Evolutionary conservation across 2,113 vertebrate genomes (phyloP).

Genomic region (Colossoma macropomum): DNA sequence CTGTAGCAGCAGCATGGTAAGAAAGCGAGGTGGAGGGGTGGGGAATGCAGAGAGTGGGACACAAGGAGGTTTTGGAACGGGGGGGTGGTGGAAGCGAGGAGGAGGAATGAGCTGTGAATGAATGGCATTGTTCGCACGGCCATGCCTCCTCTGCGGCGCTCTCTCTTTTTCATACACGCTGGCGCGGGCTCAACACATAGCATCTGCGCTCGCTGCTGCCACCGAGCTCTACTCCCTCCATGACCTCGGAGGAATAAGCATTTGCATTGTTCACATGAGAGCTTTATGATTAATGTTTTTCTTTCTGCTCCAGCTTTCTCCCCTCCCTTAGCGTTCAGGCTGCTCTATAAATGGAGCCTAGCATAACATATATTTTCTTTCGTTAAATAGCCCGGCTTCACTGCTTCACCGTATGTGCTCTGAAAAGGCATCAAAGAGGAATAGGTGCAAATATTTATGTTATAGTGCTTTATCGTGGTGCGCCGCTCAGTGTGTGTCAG

Average conservation of each 20-base stretch:
- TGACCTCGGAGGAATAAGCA: conserved; percentile 50
- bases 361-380: not conserved
- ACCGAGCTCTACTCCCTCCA: conserved; percentile 22
- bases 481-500: conserved; percentile 7
- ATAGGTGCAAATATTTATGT: conserved; percentile 70
- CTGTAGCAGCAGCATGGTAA: conserved; percentile 47
- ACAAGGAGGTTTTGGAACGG: conserved; percentile 58
- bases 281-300: conserved; percentile 36
- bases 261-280: conserved; percentile 42
- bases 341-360: not conserved
- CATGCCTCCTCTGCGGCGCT: conserved; percentile 73
- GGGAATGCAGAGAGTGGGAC: conserved; percentile 54
- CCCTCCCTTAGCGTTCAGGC: not conserved
- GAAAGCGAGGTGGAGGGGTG: conserved; percentile 62
- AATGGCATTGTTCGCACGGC: conserved; percentile 80
- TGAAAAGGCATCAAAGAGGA: conserved; percentile 59
- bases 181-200: conserved; percentile 51
- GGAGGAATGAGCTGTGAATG: conserved; percentile 81
- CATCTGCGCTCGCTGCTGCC: conserved; percentile 47
- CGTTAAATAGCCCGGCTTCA: not conserved
- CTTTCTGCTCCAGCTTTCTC: not conserved
- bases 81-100: conserved; percentile 57
- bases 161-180: conserved; percentile 57
- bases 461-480: conserved; percentile 43
- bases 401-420: not conserved